Conservation (phyloP, 2,113 vertebrate genomes). For the Diphyllodes magnificus region DNA sequence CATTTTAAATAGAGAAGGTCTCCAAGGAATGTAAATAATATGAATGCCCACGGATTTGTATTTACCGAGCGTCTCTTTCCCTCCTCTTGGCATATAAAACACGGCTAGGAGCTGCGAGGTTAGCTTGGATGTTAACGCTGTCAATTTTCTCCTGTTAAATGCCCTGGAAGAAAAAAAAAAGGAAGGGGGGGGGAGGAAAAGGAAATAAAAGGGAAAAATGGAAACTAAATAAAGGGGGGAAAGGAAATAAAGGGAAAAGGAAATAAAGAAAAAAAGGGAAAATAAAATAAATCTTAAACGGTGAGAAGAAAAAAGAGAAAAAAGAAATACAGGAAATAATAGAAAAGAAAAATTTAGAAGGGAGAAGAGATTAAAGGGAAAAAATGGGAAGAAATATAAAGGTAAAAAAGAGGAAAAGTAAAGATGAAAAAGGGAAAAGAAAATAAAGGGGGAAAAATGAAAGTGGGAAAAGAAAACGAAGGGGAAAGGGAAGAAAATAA, state of each 20-base stretch:
- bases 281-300: not conserved
- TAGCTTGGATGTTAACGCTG: conserved; percentile 73
- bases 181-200: accelerated
- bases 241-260: not conserved
- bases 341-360: not conserved
- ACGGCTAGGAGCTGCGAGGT: conserved; percentile 72
- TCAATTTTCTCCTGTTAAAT: conserved; percentile 72
- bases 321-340: not conserved
- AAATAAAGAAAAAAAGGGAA: not conserved
- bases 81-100: conserved; percentile 82
- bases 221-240: not conserved
- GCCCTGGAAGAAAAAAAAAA: conserved; percentile 37
- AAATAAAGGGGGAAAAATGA: not conserved
- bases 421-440: not conserved
- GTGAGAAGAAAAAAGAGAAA: not conserved
- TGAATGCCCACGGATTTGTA: conserved; percentile 91
- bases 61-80: conserved; percentile 85
- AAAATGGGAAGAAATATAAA: not conserved
- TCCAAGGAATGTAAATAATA: conserved; percentile 88
- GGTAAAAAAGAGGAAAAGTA: not conserved
- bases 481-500: not conserved
- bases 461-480: not conserved
- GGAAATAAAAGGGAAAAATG: not conserved
- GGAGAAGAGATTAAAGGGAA: not conserved
- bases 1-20: conserved; percentile 80